These are phyloP conservation scores for Peromyscus polionotus DNA, from an alignment of 2,113 vertebrate genomes.

Conservation along the genomic window DNA sequence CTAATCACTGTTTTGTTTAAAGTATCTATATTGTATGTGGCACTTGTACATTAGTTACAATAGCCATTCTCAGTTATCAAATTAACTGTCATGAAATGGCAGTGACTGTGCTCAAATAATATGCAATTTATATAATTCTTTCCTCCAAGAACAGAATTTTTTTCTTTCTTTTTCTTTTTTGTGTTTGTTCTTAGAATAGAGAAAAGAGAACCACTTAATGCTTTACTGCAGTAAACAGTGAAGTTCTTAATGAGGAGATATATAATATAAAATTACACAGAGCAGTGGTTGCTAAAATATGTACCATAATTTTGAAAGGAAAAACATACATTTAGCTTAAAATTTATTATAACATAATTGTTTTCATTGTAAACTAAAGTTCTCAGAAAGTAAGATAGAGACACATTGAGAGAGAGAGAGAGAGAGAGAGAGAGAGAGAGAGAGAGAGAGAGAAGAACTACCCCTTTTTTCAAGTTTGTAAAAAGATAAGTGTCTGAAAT, in stretches of 20 bases:
- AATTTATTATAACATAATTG: background rate
- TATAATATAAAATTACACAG: background rate
- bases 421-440: background rate
- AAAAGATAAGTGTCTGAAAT: background rate
- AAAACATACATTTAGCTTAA: background rate
- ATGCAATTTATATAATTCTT: background rate
- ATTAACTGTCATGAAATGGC: background rate
- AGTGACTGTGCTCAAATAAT: background rate
- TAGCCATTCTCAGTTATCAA: too few relatives aligned
- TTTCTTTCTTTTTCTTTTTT: background rate
- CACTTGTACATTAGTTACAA: background rate
- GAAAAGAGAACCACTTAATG: too few relatives aligned
- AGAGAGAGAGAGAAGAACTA: background rate
- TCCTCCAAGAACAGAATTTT: fast-evolving
- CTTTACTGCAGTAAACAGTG: background rate
- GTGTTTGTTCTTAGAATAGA: too few relatives aligned
- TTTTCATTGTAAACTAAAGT: background rate
- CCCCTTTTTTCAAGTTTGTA: background rate
- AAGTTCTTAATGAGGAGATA: background rate
- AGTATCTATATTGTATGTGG: fast-evolving
- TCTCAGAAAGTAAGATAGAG: background rate
- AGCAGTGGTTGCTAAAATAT: background rate
- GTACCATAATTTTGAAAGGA: background rate
- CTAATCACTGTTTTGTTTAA: background rate
- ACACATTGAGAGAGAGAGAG: background rate